Base-by-base conservation (phyloP, 2,113 vertebrate genomes). In the Gopherus flavomarginatus region DNA sequence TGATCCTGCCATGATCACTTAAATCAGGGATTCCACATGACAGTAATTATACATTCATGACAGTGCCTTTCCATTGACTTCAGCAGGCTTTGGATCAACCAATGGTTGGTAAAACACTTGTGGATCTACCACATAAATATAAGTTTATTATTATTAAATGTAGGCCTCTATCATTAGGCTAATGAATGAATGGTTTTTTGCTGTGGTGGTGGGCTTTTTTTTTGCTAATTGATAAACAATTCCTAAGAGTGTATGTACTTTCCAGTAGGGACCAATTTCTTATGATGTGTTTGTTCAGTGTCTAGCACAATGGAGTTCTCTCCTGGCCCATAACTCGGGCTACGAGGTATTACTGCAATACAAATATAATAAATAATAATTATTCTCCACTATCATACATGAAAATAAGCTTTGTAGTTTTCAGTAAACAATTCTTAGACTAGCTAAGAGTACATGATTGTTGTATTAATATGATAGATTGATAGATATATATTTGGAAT, bases 341-440 rank as follows among this genome's bases (percentile, higher is more conserved):
- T 72, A 22, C 1, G 65, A 22, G 65, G 8, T 38, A 38, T 72
- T 19, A 38, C n/a, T 72, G 35, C n/a, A 72, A 38, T 72, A 38
- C 35, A 72, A 72, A 72, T 72, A 38, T 38, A 38, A 72, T n/a
- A 72, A n/a, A 38, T 69, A 69, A 69, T 38, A 38, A 72, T 72
- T 72, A 72, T 72, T 38, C 17, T 38, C 35, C 65, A 72, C n/a
- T 81, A 19, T 93, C 81, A 90, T 83, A 91, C 91, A 91, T 1
- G 0, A 90, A 91, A 94, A 93, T 82, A 96, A 97, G 96, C 92
- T 92, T 86, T 91, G 65, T 54, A 91, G 53, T 94, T 96, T 92
- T 42, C 89, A 92, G 80, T 91, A 94, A 95, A 92, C 91, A 97
- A 59, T 35, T 86, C n/a, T 38, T 92, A 85, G 54, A 88, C 24